Evolutionary conservation across 2,113 vertebrate species (phyloP).

Genomic region (Maylandia zebra): DNA sequence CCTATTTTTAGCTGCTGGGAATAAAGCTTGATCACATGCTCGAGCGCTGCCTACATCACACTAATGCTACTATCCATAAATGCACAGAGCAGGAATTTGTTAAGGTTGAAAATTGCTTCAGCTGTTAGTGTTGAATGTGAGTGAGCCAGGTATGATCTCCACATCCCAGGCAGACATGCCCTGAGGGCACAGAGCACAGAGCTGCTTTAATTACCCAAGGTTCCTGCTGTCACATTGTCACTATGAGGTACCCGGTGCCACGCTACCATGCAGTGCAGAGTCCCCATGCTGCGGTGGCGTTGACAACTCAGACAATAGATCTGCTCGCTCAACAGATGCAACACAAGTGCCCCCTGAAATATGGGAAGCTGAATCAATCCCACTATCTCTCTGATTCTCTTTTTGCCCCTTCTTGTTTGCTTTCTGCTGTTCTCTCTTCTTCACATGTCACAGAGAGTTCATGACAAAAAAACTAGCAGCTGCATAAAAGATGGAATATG

Average conservation of each 20-base stretch:
- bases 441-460: constrained; percentile 6
- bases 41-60: neutral
- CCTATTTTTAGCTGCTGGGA: constrained; percentile 2
- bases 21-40: neutral
- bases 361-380: constrained; percentile 34
- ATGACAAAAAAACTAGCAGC: neutral
- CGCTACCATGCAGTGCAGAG: constrained; percentile 7
- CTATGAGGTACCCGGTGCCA: constrained; percentile 24
- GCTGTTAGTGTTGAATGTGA: constrained; percentile 22
- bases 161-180: constrained; percentile 37
- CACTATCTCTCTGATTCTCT: constrained; percentile 41
- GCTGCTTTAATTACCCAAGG: constrained; percentile 71
- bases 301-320: constrained; percentile 58
- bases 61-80: neutral
- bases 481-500: constrained; percentile 2
- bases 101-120: constrained; percentile 8
- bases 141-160: constrained; percentile 43
- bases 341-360: constrained; percentile 35
- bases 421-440: constrained; percentile 15
- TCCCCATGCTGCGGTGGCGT: constrained; percentile 1
- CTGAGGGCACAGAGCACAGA: constrained; percentile 57
- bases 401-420: constrained; percentile 35
- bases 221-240: constrained; percentile 66
- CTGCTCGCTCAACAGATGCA: constrained; percentile 36
- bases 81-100: constrained; percentile 2